These are phyloP conservation scores for Ptycholaimellus sp. DNA, from an alignment of 2,888 invertebrate species.

Conservation along the genomic window DNA sequence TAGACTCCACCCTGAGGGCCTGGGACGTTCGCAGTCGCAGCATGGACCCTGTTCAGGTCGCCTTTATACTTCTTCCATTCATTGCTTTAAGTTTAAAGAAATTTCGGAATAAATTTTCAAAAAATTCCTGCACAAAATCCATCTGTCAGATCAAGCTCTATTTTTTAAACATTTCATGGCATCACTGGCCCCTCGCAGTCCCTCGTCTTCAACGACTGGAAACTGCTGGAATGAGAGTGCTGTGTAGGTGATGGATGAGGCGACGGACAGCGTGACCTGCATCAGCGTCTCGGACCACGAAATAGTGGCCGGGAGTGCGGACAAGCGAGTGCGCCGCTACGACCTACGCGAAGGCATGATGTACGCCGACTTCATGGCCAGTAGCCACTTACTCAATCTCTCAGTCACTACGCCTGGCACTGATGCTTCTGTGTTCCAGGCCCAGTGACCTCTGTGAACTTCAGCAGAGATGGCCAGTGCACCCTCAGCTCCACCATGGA, in stretches of 20 bases:
- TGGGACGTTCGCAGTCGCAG: constrained; percentile 53
- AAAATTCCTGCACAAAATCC: neutral
- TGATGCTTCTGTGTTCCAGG: constrained; percentile 7
- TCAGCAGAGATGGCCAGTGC: constrained; percentile 80
- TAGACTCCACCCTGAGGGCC: constrained; percentile 68
- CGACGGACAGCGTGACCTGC: constrained; percentile 53
- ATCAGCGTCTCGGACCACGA: constrained; percentile 55
- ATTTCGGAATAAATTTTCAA: neutral
- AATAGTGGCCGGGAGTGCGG: constrained; percentile 66
- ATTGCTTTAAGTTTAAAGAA: neutral
- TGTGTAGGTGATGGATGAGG: constrained; percentile 47
- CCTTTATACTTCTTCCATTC: neutral
- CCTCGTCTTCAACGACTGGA: too few species aligned
- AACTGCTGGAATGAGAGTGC: neutral
- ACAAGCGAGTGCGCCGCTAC: constrained; percentile 60
- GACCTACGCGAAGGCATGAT: constrained; percentile 60
- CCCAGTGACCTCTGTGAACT: constrained; percentile 51
- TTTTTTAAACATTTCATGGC: neutral
- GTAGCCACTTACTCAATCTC: constrained; percentile 25
- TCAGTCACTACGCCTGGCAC: neutral
- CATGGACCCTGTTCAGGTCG: constrained; percentile 48
- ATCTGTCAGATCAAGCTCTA: neutral
- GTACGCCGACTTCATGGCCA: constrained; percentile 55
- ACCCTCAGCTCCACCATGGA: constrained; percentile 60
- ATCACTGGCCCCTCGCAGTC: too few species aligned